Percentiles rank a stretch among this genome's conserved stretches.
These are phyloP conservation scores for Lottia gigantea DNA, from an alignment of 2,888 invertebrate species.

Conservation along the genomic window DNA sequence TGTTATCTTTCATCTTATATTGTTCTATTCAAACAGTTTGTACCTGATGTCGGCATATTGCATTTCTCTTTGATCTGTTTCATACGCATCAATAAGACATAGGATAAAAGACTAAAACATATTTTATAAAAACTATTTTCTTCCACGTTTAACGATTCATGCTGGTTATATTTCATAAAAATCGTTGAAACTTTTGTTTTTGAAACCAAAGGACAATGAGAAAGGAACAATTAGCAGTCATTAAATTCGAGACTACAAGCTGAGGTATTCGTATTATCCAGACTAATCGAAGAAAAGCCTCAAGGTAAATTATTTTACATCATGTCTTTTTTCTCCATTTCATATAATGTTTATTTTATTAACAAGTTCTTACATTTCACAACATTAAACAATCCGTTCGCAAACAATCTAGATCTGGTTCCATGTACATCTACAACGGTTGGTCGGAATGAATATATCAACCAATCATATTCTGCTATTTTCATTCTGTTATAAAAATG, in stretches of 20 bases:
- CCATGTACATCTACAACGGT: no score
- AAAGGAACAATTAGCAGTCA: slow-evolving; percentile 7
- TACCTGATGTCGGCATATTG: slow-evolving; percentile 4
- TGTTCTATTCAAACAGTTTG: not conserved
- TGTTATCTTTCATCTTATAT: no score
- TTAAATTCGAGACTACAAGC: slow-evolving; percentile 7
- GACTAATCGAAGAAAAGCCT: slow-evolving; percentile 4
- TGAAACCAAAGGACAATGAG: not conserved
- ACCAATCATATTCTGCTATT: no score
- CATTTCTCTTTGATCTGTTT: not conserved
- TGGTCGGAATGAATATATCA: no score
- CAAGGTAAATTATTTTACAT: no score
- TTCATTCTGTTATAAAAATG: no score
- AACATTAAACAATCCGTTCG: no score
- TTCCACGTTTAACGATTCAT: not conserved
- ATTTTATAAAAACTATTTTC: not conserved
- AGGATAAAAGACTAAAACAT: not conserved
- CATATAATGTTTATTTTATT: no score
- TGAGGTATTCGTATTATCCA: not conserved
- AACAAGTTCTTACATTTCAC: no score
- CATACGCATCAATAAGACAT: not conserved
- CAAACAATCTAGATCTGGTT: no score
- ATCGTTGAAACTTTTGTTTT: not conserved
- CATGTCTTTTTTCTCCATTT: no score
- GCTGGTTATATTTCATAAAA: not conserved